phyloP scores from a whole-genome alignment of 30 jellyfish, hydroid and myxozoan species.

The Nemopilema nomurai region DNA sequence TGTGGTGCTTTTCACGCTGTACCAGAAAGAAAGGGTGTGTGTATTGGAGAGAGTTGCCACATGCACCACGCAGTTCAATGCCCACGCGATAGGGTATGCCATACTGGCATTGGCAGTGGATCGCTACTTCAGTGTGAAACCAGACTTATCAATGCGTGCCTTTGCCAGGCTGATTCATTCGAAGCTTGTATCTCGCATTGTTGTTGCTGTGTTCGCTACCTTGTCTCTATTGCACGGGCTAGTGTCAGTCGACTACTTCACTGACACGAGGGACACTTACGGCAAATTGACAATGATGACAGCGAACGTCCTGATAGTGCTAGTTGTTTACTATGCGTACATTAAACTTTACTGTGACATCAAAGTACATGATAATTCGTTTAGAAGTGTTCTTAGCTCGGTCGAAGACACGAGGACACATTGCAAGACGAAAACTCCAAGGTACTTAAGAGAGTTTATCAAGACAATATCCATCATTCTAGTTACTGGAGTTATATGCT shows the following conservation, averaged over 20 bases:
- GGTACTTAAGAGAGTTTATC: constrained; percentile 26
- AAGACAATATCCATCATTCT: constrained; percentile 41
- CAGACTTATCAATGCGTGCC: not conserved
- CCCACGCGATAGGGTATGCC: constrained; percentile 29
- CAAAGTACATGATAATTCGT: constrained; percentile 15
- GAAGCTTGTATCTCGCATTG: constrained; percentile 5
- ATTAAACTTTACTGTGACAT: constrained; percentile 26
- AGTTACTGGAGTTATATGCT: constrained; percentile 32
- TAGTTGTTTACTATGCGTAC: constrained; percentile 38
- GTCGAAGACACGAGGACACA: not conserved
- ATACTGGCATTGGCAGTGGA: constrained; percentile 38
- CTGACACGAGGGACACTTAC: not conserved
- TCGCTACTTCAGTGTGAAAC: constrained; percentile 33
- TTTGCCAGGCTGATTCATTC: constrained; percentile 22
- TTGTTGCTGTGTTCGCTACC: not conserved
- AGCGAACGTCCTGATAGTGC: constrained; percentile 12
- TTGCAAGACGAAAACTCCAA: not conserved
- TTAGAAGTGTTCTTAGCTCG: not conserved
- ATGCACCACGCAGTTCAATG: constrained; percentile 8
- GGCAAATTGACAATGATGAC: constrained; percentile 25
- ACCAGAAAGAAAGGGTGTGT: constrained; percentile 14
- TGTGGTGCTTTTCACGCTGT: constrained; percentile 7
- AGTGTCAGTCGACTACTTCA: constrained; percentile 43
- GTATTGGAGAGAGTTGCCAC: constrained; percentile 8
- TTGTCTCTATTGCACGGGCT: constrained; percentile 49